Percentiles rank a stretch among this genome's conserved stretches.
Evolutionary conservation across 2,113 vertebrate genomes (phyloP).

Genomic region (Cervus canadensis): DNA sequence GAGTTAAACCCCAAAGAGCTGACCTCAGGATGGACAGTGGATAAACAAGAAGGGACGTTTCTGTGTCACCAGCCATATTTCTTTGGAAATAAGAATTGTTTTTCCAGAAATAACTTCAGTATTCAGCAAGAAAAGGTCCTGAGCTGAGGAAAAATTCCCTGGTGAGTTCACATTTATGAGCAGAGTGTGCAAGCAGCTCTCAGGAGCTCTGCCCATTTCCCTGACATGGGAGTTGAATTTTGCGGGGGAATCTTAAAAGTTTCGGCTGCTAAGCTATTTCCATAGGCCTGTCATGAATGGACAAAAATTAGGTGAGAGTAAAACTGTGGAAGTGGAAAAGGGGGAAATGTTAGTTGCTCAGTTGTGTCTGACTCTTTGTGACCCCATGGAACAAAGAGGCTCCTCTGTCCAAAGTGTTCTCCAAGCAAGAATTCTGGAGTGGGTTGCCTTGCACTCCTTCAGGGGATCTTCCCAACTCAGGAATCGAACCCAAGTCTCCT

Average conservation of each 20-base stretch:
- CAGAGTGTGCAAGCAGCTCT: neutral
- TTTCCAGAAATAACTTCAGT: conserved; percentile 56
- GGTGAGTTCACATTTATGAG: conserved; percentile 18
- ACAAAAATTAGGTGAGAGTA: neutral
- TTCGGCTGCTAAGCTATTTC: neutral
- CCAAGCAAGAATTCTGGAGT: neutral
- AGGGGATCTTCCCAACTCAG: neutral
- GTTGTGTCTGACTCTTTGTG: neutral
- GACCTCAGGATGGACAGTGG: neutral
- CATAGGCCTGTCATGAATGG: neutral
- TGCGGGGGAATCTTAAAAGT: neutral
- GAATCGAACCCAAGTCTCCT: neutral
- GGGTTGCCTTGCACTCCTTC: neutral
- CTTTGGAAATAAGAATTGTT: conserved; percentile 45
- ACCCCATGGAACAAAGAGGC: neutral
- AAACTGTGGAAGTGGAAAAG: neutral
- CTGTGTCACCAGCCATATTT: conserved; percentile 58
- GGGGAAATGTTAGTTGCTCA: neutral
- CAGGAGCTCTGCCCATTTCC: neutral
- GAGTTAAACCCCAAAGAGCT: neutral
- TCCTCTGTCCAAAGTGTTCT: neutral
- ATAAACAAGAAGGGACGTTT: conserved; percentile 50
- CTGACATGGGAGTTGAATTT: neutral
- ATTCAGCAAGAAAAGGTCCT: conserved; percentile 42
- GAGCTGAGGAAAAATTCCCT: neutral